A percentile compares a stretch with the other conserved stretches of the same genome.
These are phyloP conservation scores for Lycaon pictus DNA, from an alignment of 2,113 vertebrate species.

Conservation along the genomic window DNA sequence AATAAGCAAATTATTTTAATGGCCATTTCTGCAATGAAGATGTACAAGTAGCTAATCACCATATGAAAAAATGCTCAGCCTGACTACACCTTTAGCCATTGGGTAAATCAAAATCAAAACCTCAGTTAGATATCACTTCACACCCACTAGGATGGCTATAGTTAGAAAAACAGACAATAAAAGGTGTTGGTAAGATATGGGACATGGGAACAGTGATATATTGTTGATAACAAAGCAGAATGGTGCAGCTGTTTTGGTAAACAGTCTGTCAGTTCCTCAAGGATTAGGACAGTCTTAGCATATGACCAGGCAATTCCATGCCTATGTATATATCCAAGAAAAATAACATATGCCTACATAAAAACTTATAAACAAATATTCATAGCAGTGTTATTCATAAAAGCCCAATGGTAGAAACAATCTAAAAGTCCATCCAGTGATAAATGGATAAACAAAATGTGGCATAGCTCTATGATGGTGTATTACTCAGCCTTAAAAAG, in stretches of 20 bases:
- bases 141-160: neutral
- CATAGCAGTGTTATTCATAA: neutral
- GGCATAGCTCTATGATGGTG: too few species aligned
- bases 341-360: neutral
- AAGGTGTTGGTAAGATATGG: neutral
- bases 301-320: neutral
- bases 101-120: neutral
- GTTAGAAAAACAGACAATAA: neutral
- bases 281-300: neutral
- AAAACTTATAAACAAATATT: neutral
- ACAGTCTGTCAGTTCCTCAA: neutral
- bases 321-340: neutral
- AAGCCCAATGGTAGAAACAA: neutral
- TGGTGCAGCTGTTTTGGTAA: neutral
- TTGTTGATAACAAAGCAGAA: neutral
- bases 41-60: neutral
- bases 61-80: neutral
- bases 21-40: neutral
- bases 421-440: neutral
- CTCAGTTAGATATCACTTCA: neutral
- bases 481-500: neutral
- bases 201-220: neutral
- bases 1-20: neutral
- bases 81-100: neutral
- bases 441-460: neutral